Evolutionary conservation across 2,888 invertebrate species (phyloP), one percentile per base, ranked within the genome.

Genomic region (Sinopyrophorus schimmeli): DNA sequence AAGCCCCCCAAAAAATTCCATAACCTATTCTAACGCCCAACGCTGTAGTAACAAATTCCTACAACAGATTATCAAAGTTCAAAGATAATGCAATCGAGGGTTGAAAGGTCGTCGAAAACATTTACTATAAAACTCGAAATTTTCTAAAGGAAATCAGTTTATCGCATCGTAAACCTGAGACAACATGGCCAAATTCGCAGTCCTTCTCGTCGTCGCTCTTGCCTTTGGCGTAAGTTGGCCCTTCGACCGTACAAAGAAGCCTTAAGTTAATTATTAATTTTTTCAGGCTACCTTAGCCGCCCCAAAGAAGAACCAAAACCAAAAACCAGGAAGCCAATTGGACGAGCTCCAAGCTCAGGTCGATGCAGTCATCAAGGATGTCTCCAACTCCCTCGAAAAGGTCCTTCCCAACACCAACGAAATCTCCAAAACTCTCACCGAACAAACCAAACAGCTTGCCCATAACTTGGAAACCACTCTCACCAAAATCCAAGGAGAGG

Each of bases 181-280:
- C n/a, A n/a, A n/a, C n/a, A 66, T 66, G 66, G 54, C 55, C 37
- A 63, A 59, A 52, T 49, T 55, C 40, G 41, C 55, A 9, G 28
- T 59, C 14, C 27, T 61, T 31, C 51, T 52, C 26, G 37, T 62
- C 14, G 53, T 60, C 20, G 63, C 59, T 38, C 42, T 64, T 16
- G 38, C 57, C 24, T 31, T 65, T 10, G 62, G 65, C 53, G 66
- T 66, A 53, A 61, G 59, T 53, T n/a, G n/a, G n/a, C n/a, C n/a
- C n/a, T n/a, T n/a, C n/a, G n/a, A n/a, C n/a, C n/a, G n/a, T n/a
- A n/a, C n/a, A n/a, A n/a, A n/a, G n/a, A n/a, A n/a, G n/a, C n/a
- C n/a, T n/a, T n/a, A n/a, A n/a, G n/a, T n/a, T n/a, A n/a, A n/a
- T n/a, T n/a, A 21, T 21, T 21, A 21, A 21, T 21, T 21, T 21